Evolutionary conservation across 2,113 vertebrate genomes (phyloP).

Genomic region (Semnornis frantzii): DNA sequence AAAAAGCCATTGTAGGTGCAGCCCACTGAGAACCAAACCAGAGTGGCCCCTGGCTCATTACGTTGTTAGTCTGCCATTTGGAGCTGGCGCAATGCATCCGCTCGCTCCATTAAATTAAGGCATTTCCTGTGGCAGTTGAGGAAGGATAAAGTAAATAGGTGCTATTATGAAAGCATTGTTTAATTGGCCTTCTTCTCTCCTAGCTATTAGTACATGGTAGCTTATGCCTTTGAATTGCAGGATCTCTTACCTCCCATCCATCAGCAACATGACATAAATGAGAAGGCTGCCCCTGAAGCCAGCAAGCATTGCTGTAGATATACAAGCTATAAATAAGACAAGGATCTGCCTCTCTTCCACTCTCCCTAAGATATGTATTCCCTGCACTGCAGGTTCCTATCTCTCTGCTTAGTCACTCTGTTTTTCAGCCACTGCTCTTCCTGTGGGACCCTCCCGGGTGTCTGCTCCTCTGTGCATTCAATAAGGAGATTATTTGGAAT

Average conservation of each 20-base stretch:
- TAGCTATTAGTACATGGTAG: not conserved
- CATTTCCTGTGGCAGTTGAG: constrained; percentile 35
- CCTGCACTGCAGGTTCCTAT: not conserved
- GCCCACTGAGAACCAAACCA: not conserved
- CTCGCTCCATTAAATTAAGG: constrained; percentile 17
- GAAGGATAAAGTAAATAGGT: constrained; percentile 46
- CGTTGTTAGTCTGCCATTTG: not conserved
- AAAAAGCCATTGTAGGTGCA: constrained; percentile 48
- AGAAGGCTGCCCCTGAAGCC: not conserved
- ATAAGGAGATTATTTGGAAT: constrained; percentile 39
- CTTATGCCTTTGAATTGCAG: not conserved
- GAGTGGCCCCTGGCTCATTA: not conserved
- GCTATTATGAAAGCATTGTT: not conserved
- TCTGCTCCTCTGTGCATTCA: constrained; percentile 32
- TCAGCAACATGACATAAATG: not conserved
- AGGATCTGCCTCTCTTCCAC: not conserved
- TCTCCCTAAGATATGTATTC: not conserved
- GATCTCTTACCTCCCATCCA: not conserved
- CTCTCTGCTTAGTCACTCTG: not conserved
- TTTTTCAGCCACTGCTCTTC: not conserved
- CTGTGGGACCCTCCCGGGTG: constrained; percentile 9
- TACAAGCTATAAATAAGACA: not conserved
- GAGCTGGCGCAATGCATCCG: not conserved
- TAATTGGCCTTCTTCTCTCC: not conserved
- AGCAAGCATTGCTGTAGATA: not conserved